Percentiles rank a stretch among this genome's conserved stretches.
phyloP scores from a whole-genome alignment of 2,888 invertebrate species.

The Lithophane semibrunnea region DNA sequence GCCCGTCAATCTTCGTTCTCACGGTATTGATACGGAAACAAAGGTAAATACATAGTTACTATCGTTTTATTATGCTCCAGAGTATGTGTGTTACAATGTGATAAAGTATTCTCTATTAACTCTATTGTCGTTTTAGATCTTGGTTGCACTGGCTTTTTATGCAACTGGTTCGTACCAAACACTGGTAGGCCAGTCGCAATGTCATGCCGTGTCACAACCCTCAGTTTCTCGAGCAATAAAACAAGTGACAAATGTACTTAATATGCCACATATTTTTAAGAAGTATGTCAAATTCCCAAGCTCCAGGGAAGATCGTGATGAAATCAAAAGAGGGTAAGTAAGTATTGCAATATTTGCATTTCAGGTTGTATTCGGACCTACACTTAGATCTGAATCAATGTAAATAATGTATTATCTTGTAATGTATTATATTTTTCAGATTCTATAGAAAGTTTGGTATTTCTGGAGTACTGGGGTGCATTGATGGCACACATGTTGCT shows the following conservation, averaged over 20 bases:
- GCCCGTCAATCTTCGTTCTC: too few relatives aligned
- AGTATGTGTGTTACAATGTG: not conserved
- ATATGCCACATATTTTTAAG: not conserved
- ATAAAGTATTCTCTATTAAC: not conserved
- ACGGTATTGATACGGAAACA: too few relatives aligned
- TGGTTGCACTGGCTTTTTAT: constrained; percentile 9
- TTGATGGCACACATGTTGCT: not conserved
- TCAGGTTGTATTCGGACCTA: not conserved
- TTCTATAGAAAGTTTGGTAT: not conserved
- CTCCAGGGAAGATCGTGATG: not conserved
- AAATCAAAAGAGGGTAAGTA: not conserved
- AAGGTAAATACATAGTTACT: too few relatives aligned
- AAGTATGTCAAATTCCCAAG: not conserved
- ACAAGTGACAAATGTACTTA: not conserved
- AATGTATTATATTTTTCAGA: too few relatives aligned
- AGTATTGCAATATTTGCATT: not conserved
- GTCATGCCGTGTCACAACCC: not conserved
- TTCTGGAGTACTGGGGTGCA: not conserved
- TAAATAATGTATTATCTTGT: too few relatives aligned
- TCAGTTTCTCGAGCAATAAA: not conserved
- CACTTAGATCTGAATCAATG: too few relatives aligned
- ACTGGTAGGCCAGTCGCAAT: not conserved
- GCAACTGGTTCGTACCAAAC: not conserved
- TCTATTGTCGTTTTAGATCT: not conserved
- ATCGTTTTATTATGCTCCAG: too few relatives aligned